phyloP scores from a whole-genome alignment of 2,113 vertebrate genomes.

The Ceyx melanurus region DNA sequence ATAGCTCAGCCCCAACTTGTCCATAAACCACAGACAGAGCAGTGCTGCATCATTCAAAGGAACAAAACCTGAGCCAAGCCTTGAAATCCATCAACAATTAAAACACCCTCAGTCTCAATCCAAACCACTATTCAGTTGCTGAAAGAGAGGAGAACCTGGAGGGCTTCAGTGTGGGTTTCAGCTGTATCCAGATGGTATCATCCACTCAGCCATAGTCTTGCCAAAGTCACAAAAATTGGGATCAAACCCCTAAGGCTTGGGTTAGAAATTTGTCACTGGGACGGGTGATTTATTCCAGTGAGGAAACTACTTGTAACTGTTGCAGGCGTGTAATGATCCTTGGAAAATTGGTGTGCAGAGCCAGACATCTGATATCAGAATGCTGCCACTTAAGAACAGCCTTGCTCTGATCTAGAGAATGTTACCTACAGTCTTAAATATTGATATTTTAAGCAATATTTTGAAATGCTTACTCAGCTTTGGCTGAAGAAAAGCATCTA shows the following conservation, averaged over 20 bases:
- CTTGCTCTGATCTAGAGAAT: background rate
- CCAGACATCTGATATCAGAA: background rate
- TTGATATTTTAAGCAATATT: background rate
- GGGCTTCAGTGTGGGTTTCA: no score
- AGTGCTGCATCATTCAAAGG: background rate
- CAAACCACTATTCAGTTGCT: background rate
- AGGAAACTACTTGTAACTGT: background rate
- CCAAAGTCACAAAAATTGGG: background rate
- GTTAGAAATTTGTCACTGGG: background rate
- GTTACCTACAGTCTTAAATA: background rate
- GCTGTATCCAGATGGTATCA: background rate
- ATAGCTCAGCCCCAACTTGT: background rate
- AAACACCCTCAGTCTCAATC: background rate
- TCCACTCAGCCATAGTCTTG: background rate
- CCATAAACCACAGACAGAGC: background rate
- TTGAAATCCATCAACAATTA: background rate
- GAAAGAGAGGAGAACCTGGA: background rate
- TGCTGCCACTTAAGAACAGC: fast-evolving
- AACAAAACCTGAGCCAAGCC: background rate
- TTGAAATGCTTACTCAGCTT: background rate
- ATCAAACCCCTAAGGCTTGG: background rate
- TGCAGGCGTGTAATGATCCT: background rate
- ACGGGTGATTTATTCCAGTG: background rate
- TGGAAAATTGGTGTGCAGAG: background rate
- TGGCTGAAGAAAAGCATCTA: background rate